Conservation (phyloP, 2,113 vertebrate genomes). For the Dolichallabes microphthalmus region DNA sequence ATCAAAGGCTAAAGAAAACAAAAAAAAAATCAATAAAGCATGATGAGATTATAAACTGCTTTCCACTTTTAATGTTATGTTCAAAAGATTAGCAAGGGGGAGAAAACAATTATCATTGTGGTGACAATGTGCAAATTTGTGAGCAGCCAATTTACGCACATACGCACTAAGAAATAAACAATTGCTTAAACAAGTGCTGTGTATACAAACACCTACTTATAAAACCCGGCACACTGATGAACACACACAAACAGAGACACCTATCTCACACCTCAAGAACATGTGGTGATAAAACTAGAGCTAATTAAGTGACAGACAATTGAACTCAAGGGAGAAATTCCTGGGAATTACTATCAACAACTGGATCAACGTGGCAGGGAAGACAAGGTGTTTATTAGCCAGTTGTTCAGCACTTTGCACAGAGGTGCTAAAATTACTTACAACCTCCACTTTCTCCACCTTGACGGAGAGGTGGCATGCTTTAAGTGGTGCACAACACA, state of each 20-base stretch:
- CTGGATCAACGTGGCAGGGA: slow-evolving; percentile 62
- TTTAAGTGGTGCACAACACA: slow-evolving; percentile 10
- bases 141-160: slow-evolving; percentile 37
- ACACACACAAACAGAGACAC: slow-evolving; percentile 43
- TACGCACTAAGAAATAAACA: slow-evolving; percentile 54
- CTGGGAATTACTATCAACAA: slow-evolving; percentile 63
- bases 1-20: neutral
- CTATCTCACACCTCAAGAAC: slow-evolving; percentile 59
- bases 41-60: neutral
- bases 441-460: slow-evolving; percentile 41
- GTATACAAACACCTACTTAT: slow-evolving; percentile 47
- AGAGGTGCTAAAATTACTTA: slow-evolving; percentile 50
- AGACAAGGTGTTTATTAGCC: slow-evolving; percentile 59
- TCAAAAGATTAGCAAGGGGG: slow-evolving; percentile 9
- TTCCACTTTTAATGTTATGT: neutral
- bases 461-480: slow-evolving; percentile 35
- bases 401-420: slow-evolving; percentile 59
- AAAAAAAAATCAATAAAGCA: neutral
- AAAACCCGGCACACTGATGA: slow-evolving; percentile 36
- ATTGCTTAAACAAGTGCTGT: slow-evolving; percentile 31
- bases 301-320: slow-evolving; percentile 76
- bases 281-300: slow-evolving; percentile 68
- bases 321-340: slow-evolving; percentile 65
- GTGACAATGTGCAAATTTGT: slow-evolving; percentile 37
- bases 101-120: slow-evolving; percentile 22